Conservation (phyloP, 1,140 invertebrate genomes). For the Eupristina koningsbergeri region DNA sequence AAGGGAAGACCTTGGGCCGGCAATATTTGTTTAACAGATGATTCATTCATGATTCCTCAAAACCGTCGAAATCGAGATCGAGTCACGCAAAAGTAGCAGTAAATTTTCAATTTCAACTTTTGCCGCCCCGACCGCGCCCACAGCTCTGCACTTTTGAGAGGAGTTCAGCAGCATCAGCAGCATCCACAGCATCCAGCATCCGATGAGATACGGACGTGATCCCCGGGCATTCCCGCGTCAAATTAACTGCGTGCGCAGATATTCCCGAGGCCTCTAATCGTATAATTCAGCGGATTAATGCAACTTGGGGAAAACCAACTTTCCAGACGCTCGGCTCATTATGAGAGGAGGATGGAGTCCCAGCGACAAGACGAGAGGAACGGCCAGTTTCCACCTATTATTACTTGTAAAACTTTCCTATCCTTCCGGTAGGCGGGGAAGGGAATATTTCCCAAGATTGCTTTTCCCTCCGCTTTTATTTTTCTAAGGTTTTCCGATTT, state of each 20-base stretch:
- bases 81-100: neutral
- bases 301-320: conserved; percentile 42
- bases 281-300: conserved; percentile 51
- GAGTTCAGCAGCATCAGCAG: conserved; percentile 22
- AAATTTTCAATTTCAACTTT: conserved; percentile 43
- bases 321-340: conserved; percentile 49
- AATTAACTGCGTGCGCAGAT: conserved; percentile 37
- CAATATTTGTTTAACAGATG: too few species aligned
- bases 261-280: conserved; percentile 45
- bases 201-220: conserved; percentile 13
- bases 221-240: conserved; percentile 20
- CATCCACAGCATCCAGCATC: neutral
- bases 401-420: conserved; percentile 20
- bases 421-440: neutral
- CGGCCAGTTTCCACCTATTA: neutral
- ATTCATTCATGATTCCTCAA: neutral
- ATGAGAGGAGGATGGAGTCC: conserved; percentile 18
- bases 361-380: conserved; percentile 7
- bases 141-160: neutral
- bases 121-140: neutral
- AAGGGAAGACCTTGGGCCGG: too few species aligned
- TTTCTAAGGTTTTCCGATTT: neutral
- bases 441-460: neutral
- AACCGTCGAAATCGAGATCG: neutral
- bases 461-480: neutral